Base-by-base conservation (phyloP, 2,797 vertebrate genomes). In the Garrulus glandarius region DNA sequence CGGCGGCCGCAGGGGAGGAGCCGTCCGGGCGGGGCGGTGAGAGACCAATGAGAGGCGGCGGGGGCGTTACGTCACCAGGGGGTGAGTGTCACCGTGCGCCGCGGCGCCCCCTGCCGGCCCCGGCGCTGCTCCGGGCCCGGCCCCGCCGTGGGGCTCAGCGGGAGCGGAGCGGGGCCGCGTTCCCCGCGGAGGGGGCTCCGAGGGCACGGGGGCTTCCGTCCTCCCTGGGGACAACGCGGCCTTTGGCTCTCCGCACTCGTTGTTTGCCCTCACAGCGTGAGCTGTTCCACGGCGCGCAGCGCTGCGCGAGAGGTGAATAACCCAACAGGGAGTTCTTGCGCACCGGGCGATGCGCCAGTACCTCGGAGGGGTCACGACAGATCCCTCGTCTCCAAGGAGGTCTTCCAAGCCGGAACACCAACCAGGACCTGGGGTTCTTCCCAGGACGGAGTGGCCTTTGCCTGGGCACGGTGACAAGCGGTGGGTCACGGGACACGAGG, bases 1-100 rank as follows among this genome's bases (percentile, higher is more conserved):
- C 11, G 15, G 2, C 11, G 8, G 24, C 1, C 0, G 0, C 0
- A 1, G 27, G 34, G 65, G 69, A 4, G 75, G 76, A 53, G 43
- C 52, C 43, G 7, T 7, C 2, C 0, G 41, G 56, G 37, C 3
- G 32, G 27, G 37, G 70, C 12, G 1, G 4, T 1, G 27, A 27
- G 1, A 0, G 7, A 5, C 92, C 97, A 98, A 96, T 96, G 82
- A 63, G 59, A 11, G 5, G 11, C 23, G 3, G 60, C 0, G 5
- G 1, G 0, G 6, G 6, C 0, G 6, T 0, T 5, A 18, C 87
- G 65, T 85, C 91, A 91, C 10, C 43, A 5, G 0, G 15, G 15
- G 24, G 50, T 10, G 53, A 30, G 57, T 44, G 59, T n/a, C 2
- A 1, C 36, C 19, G 32, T 17, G 43, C 9, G 3, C 7, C 2